Evolutionary conservation across 2,888 invertebrate genomes (phyloP), one percentile per base, ranked within the genome.

Genomic region (Amphipoea oculea): DNA sequence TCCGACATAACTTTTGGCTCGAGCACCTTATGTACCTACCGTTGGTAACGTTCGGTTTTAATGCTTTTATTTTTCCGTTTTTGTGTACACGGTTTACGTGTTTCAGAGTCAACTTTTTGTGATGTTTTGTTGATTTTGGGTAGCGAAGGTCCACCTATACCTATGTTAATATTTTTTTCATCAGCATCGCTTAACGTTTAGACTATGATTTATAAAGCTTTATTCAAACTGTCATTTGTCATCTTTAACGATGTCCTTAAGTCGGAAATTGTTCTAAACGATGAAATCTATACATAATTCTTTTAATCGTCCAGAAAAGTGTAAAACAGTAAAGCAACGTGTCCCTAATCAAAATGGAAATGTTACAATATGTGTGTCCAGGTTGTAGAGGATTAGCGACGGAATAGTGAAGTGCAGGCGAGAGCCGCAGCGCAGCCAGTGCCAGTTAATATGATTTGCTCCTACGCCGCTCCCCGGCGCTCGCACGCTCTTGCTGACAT

Each of bases 1-100:
- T 96, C 92, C 95, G 91, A 95, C 96, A 96, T 96, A 96, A 96
- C 96, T 96, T 96, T 94, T 94, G 93, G 93, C 93, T 93, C 92
- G 91, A 93, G 93, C 92, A 92, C 93, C 92, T 91, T 91, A 90
- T 90, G 90, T 91, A 90, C 92, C 89, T 90, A 84, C 87, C 73
- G 88, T 83, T 83, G 87, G 89, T 88, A 89, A 73, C 82, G 83
- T 91, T 89, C 85, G 83, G 88, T 88, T 90, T 88, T 83, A 85
- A 89, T 86, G 88, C 74, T 85, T 80, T 87, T 91, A 84, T 90
- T 88, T 84, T 87, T 87, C 60, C 75, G 78, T 79, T 86, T 80
- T 82, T 73, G 29, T 77, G 72, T 82, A 80, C 85, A 80, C 66
- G 51, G 65, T 78, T 69, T 62, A 69, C 68, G 71, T 80, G 76